phyloP scores from a whole-genome alignment of 2,113 vertebrate species.

The Dicrurus megarhynchus region DNA sequence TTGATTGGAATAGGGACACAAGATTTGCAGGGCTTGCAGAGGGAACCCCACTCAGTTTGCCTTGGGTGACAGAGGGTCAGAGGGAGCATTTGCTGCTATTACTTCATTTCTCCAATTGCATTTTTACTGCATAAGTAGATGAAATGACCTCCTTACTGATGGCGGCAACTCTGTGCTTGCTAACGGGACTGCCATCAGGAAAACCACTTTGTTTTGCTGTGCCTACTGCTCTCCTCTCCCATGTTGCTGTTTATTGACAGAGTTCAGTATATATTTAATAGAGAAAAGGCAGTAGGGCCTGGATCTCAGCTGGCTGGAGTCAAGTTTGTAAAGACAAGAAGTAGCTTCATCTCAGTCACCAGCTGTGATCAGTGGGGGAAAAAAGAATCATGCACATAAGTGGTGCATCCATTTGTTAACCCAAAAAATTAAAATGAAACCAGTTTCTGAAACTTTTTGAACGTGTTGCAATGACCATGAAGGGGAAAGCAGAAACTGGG shows the following conservation, averaged over 20 bases:
- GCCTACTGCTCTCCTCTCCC: not conserved
- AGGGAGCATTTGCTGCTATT: not conserved
- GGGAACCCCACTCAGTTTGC: not conserved
- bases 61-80: not conserved
- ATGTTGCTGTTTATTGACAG: not conserved
- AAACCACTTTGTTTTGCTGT: not conserved
- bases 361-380: not conserved
- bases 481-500: not conserved
- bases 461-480: not conserved
- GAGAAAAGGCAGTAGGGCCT: not conserved
- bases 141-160: not conserved
- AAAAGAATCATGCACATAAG: not conserved
- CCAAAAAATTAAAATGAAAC: not conserved
- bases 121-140: not conserved
- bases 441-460: not conserved
- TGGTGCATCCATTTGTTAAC: not conserved
- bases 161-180: not conserved
- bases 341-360: not conserved
- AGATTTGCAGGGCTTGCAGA: not conserved
- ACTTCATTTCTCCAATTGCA: not conserved
- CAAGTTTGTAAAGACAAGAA: not conserved
- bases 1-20: not conserved
- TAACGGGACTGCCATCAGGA: not conserved
- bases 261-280: not conserved
- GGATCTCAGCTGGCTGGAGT: not conserved